Evolutionary conservation across 2,888 invertebrate species (phyloP), one percentile per base, ranked within the genome.

Genomic region (Dolichopus griseipennis): DNA sequence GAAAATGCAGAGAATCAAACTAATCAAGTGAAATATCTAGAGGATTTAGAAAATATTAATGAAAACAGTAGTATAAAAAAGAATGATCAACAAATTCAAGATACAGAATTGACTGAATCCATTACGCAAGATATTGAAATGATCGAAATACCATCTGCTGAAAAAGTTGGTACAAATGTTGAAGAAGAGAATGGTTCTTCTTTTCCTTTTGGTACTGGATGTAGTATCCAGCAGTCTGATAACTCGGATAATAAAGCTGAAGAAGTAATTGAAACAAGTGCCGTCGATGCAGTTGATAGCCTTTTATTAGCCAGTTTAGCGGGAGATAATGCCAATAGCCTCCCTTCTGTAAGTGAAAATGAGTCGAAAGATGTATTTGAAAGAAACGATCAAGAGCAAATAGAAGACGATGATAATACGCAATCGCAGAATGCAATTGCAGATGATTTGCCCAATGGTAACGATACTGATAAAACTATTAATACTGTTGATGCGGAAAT

Each of bases 401-500:
- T 75, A 67, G 78, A 76, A 43, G 75, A 76, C 27, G 75, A 76
- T 27, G 78, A 79, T 33, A 79, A 79, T 66, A 78, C 79, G 2
- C 71, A 75, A 2, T 80, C 80, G 0, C 76, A 79, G 34, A 78
- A 77, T 61, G 79, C 78, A 6, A 76, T 81, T 41, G 76, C 76
- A 0, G 79, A 78, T 70, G 78, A 78, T 33, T 75, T 77, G 43
- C 77, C 77, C 66, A 74, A 72, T 41, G 78, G 75, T 33, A 73
- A 74, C 20, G 75, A 74, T 64, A 71, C 64, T 34, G 65, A 67
- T 15, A 70, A 64, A 64, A 69, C 69, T 4, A 52, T 66, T 65
- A 67, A 65, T 70, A 90, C 90, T 73, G 89, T 90, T 66, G 92
- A 92, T 77, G 91, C 92, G 1, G 93, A 93, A 82, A 90, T 90